These are phyloP conservation scores for Hydriomena furcata DNA, from an alignment of 2,888 invertebrate genomes.

Conservation along the genomic window DNA sequence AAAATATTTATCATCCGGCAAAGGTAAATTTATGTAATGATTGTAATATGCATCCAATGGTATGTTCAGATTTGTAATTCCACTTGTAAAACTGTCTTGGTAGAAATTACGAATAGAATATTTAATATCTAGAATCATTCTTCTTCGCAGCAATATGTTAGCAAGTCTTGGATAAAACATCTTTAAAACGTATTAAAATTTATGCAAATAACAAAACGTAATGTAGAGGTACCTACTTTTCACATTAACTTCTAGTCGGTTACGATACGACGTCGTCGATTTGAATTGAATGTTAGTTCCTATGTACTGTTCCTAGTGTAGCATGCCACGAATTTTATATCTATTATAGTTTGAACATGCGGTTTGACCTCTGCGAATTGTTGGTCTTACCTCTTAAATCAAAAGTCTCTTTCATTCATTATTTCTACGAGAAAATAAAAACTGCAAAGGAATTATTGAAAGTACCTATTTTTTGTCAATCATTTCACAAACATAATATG, in stretches of 20 bases:
- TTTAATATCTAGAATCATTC: neutral
- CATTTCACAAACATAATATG: no score
- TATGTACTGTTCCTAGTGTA: no score
- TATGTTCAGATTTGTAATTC: slow-evolving; percentile 39
- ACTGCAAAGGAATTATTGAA: no score
- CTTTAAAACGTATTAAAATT: slow-evolving; percentile 13
- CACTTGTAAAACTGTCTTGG: slow-evolving; percentile 45
- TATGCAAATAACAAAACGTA: no score
- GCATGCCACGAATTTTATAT: no score
- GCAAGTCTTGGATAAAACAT: slow-evolving; percentile 20
- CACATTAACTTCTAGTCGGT: slow-evolving; percentile 20
- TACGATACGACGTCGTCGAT: neutral
- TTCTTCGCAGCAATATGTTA: slow-evolving; percentile 2
- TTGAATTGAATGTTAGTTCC: no score
- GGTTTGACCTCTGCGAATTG: no score
- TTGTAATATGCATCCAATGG: slow-evolving; percentile 53
- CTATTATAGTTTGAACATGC: no score
- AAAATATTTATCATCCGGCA: slow-evolving; percentile 83
- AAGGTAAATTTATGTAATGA: slow-evolving; percentile 69
- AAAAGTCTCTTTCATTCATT: no score
- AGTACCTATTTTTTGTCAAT: no score
- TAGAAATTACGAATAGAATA: slow-evolving; percentile 28
- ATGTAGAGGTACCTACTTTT: neutral
- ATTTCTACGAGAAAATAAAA: no score
- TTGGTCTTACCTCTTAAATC: no score